Evolutionary conservation across 1,140 invertebrate species (phyloP).

Genomic region (Eciton burchellii): DNA sequence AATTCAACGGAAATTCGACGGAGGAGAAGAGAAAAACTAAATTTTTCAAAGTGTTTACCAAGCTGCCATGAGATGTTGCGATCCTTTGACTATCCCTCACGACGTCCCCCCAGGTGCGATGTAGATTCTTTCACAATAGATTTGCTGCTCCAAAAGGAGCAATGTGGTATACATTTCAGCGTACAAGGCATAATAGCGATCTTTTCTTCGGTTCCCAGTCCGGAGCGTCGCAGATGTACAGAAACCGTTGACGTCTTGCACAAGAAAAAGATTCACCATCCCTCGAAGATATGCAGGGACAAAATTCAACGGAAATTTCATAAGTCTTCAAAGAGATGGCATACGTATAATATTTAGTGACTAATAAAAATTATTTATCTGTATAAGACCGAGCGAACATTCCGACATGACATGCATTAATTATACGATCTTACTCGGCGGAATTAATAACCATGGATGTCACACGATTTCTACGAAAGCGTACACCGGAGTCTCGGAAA

Average conservation of each 20-base stretch:
- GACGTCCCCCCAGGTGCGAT: background rate
- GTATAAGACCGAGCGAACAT: background rate
- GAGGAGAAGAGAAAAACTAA: background rate
- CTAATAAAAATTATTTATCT: slow-evolving; percentile 24
- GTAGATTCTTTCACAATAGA: slow-evolving; percentile 27
- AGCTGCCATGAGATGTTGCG: background rate
- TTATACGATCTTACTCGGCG: background rate
- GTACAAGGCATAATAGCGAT: background rate
- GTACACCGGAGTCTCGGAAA: slow-evolving; percentile 4
- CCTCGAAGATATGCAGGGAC: background rate
- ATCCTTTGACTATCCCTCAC: background rate
- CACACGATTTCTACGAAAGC: slow-evolving; percentile 26
- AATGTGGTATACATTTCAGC: slow-evolving; percentile 21
- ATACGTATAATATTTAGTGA: slow-evolving; percentile 1
- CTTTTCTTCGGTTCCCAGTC: slow-evolving; percentile 22
- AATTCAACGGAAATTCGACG: too few relatives aligned
- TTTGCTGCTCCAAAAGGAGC: slow-evolving; percentile 26
- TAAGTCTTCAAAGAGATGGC: background rate
- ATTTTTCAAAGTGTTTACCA: background rate
- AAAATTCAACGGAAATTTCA: background rate
- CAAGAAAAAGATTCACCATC: background rate
- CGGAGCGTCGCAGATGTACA: slow-evolving; percentile 53
- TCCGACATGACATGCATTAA: background rate
- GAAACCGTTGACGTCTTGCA: slow-evolving; percentile 56
- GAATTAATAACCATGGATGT: slow-evolving; percentile 27